Evolutionary conservation across 2,888 invertebrate species (phyloP).

Genomic region (Zaprionus bogoriensis): DNA sequence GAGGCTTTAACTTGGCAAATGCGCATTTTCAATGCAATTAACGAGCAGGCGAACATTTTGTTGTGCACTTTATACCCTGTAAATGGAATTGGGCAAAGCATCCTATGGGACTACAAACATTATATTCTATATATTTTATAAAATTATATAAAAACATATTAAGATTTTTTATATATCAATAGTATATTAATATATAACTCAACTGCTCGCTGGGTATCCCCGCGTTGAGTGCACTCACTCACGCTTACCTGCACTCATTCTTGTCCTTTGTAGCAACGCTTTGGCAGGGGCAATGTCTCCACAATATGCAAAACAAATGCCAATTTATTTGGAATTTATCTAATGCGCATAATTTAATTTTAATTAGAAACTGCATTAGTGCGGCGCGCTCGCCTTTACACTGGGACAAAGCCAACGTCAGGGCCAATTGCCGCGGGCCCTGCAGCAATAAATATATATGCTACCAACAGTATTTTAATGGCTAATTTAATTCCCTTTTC

Average conservation of each 20-base stretch:
- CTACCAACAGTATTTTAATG: slow-evolving; percentile 51
- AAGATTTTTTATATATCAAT: no score
- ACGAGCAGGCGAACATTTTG: slow-evolving; percentile 60
- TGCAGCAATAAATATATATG: slow-evolving; percentile 69
- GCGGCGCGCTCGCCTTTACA: no score
- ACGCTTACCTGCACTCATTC: not conserved
- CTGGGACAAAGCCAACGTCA: slow-evolving; percentile 18
- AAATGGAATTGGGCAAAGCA: not conserved
- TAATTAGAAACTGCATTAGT: slow-evolving; percentile 60
- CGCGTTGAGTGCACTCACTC: not conserved
- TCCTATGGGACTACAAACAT: no score
- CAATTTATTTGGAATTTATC: slow-evolving; percentile 57
- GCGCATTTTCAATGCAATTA: slow-evolving; percentile 59
- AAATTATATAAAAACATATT: no score
- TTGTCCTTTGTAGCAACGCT: no score
- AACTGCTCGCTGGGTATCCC: no score
- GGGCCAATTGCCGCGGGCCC: slow-evolving; percentile 38
- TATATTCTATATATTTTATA: no score
- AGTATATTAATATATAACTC: no score
- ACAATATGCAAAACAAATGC: slow-evolving; percentile 40
- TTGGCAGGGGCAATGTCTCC: not conserved
- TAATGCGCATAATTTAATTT: slow-evolving; percentile 63
- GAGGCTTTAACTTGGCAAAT: slow-evolving; percentile 3
- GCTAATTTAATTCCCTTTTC: slow-evolving; percentile 51
- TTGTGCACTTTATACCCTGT: not conserved